A percentile compares a stretch with the other conserved stretches of the same genome.
Conservation (phyloP, 2,888 invertebrate genomes). For the Apantesis nais region DNA sequence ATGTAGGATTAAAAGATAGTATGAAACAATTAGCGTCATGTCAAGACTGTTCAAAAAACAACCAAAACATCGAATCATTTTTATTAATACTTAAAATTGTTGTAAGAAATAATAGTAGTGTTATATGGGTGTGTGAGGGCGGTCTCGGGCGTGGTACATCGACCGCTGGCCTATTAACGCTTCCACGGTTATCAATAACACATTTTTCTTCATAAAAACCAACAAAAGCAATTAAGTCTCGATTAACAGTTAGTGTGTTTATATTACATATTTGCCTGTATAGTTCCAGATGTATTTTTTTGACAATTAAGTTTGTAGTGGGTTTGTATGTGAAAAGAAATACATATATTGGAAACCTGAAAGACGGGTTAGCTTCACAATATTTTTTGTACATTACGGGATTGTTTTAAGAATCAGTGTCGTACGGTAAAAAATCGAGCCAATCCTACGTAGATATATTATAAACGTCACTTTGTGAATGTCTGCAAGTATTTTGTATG, state of each 20-base stretch:
- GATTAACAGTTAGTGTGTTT: slow-evolving; percentile 27
- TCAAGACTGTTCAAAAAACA: neutral
- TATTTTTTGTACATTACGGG: neutral
- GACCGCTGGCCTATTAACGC: slow-evolving; percentile 47
- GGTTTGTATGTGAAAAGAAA: neutral
- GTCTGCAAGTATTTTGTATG: neutral
- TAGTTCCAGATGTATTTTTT: neutral
- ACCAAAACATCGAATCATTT: slow-evolving; percentile 3
- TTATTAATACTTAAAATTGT: slow-evolving; percentile 11
- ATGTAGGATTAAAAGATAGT: neutral
- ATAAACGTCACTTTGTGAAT: no score
- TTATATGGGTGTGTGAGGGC: slow-evolving; percentile 63
- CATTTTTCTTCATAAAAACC: slow-evolving; percentile 59
- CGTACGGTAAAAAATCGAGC: no score
- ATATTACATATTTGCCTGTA: neutral
- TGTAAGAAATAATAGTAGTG: slow-evolving; percentile 11
- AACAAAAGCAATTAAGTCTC: slow-evolving; percentile 42
- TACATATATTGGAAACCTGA: no score
- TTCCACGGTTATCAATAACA: slow-evolving; percentile 61
- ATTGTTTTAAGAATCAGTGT: neutral
- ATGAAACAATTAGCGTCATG: neutral
- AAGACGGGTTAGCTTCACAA: neutral
- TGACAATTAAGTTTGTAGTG: neutral
- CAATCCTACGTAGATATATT: no score
- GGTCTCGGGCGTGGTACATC: slow-evolving; percentile 63